phyloP scores from a whole-genome alignment of 2,888 invertebrate genomes.

The Zele albiditarsus region DNA sequence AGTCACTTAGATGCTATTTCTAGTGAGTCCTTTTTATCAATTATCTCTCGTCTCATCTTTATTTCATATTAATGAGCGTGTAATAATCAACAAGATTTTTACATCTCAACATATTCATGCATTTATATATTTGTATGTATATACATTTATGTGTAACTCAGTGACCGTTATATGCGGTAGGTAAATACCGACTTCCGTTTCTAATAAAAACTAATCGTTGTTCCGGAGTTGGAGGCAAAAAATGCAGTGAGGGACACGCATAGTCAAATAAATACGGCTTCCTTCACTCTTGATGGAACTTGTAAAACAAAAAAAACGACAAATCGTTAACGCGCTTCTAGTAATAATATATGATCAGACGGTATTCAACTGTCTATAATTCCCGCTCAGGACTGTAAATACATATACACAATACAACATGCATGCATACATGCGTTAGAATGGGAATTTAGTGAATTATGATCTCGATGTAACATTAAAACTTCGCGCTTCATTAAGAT shows the following conservation, averaged over 20 bases:
- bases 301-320: not conserved
- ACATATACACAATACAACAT: no score
- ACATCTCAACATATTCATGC: conserved; percentile 7
- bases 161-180: conserved; percentile 29
- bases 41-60: conserved; percentile 22
- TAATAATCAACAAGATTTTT: not conserved
- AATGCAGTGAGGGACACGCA: not conserved
- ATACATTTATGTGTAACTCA: not conserved
- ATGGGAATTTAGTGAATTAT: not conserved
- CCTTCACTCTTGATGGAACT: not conserved
- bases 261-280: not conserved
- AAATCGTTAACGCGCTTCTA: conserved; percentile 3
- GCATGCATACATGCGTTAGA: conserved; percentile 31
- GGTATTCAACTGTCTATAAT: no score
- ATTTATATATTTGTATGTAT: conserved; percentile 17
- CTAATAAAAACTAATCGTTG: conserved; percentile 41
- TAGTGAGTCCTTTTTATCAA: not conserved
- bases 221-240: conserved; percentile 27
- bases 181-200: conserved; percentile 42
- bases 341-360: not conserved
- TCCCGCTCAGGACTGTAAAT: no score
- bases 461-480: not conserved
- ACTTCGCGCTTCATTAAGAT: not conserved
- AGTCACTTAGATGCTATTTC: not conserved
- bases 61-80: conserved; percentile 23